Conservation (phyloP, 1,140 invertebrate genomes). For the Wasmannia auropunctata region DNA sequence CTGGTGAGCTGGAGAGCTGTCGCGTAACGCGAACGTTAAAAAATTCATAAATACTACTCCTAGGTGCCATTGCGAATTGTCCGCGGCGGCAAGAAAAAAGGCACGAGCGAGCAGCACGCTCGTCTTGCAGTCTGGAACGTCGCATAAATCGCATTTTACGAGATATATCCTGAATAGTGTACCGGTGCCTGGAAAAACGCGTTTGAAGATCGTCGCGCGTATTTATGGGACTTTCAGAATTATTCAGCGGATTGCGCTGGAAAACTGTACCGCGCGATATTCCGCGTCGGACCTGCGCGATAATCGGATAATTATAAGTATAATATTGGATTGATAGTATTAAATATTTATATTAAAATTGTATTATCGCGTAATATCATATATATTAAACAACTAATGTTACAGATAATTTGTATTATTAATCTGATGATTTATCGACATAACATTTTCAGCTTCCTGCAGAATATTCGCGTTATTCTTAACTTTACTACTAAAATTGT, state of each 20-base stretch:
- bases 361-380: not conserved
- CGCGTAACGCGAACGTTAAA: slow-evolving; percentile 54
- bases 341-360: slow-evolving; percentile 21
- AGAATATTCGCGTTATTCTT: not conserved
- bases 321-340: not conserved
- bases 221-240: slow-evolving; percentile 43
- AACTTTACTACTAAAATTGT: not conserved
- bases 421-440: slow-evolving; percentile 14
- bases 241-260: slow-evolving; percentile 36
- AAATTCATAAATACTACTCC: slow-evolving; percentile 62
- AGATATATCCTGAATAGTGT: slow-evolving; percentile 61
- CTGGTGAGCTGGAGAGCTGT: slow-evolving; percentile 24
- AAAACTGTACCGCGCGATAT: not conserved
- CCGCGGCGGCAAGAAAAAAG: slow-evolving; percentile 46
- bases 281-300: not conserved
- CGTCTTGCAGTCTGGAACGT: slow-evolving; percentile 57
- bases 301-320: slow-evolving; percentile 23
- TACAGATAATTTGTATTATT: slow-evolving; percentile 9
- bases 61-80: slow-evolving; percentile 61
- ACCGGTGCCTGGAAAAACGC: slow-evolving; percentile 40
- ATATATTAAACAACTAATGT: not conserved
- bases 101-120: slow-evolving; percentile 38
- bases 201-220: slow-evolving; percentile 49
- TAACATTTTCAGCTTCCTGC: not conserved
- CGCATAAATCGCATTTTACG: slow-evolving; percentile 59